Conservation (phyloP, 2,888 invertebrate species). For the Drosophila picticornis region DNA sequence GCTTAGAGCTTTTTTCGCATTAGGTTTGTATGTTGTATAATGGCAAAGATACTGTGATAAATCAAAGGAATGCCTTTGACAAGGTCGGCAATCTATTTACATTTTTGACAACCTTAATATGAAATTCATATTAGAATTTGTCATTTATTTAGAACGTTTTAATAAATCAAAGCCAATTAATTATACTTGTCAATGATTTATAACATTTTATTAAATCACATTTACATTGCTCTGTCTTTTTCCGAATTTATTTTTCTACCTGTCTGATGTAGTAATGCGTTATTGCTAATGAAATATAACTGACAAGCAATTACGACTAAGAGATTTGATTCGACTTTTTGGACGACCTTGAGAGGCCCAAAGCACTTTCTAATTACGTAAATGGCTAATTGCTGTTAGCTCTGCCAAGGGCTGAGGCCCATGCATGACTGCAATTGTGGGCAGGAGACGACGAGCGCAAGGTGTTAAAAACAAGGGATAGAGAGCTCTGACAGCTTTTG, state of each 20-base stretch:
- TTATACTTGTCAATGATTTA: neutral
- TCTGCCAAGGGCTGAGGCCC: slow-evolving; percentile 1
- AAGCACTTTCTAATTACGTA: slow-evolving; percentile 65
- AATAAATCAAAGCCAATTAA: neutral
- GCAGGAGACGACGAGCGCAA: neutral
- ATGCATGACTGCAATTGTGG: neutral
- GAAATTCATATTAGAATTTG: neutral
- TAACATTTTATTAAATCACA: neutral
- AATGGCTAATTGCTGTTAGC: slow-evolving; percentile 57
- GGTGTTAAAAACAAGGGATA: slow-evolving; percentile 25
- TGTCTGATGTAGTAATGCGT: neutral
- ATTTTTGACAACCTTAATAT: neutral
- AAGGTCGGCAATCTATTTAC: neutral
- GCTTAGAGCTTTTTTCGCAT: neutral
- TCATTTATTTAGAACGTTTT: neutral
- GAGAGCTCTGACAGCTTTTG: slow-evolving; percentile 45
- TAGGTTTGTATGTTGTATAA: neutral
- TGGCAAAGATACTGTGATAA: neutral
- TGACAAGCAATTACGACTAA: neutral
- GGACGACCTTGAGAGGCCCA: slow-evolving; percentile 33
- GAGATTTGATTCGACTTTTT: slow-evolving; percentile 3
- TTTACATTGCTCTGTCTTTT: neutral
- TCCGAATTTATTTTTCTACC: neutral
- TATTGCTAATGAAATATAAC: slow-evolving; percentile 18
- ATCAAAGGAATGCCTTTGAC: neutral